These are phyloP conservation scores for Drosophila nasuta DNA, from an alignment of 1,140 invertebrate genomes.

Conservation along the genomic window DNA sequence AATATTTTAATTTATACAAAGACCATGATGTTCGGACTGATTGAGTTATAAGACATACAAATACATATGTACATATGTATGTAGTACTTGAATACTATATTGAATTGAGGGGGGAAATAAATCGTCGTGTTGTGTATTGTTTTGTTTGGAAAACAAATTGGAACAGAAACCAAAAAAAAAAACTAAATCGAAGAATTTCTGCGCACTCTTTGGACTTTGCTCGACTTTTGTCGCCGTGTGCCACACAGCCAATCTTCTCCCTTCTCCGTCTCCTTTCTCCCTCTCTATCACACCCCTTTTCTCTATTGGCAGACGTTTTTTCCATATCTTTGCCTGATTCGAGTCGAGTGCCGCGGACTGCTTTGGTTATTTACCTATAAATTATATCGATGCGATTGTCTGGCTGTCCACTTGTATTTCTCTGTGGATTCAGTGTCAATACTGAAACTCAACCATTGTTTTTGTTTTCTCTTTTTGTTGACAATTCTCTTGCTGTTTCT, in stretches of 20 bases:
- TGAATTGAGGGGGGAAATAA: not conserved
- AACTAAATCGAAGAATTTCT: conserved; percentile 27
- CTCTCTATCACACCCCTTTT: not conserved
- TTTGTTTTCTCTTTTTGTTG: not conserved
- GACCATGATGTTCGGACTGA: conserved; percentile 30
- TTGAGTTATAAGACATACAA: not conserved
- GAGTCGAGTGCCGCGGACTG: conserved; percentile 1
- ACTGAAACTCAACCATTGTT: conserved; percentile 35
- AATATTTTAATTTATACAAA: conserved; percentile 26
- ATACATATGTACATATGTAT: not conserved
- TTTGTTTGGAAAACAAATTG: conserved; percentile 39
- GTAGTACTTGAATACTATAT: too few relatives aligned
- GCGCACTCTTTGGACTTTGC: conserved; percentile 45
- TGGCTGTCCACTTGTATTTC: conserved; percentile 5
- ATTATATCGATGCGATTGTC: conserved; percentile 36
- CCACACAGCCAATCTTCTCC: not conserved
- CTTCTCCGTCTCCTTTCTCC: not conserved
- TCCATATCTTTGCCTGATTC: conserved; percentile 3
- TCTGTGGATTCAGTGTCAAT: conserved; percentile 50
- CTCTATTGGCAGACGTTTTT: not conserved
- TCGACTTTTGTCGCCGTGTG: conserved; percentile 13
- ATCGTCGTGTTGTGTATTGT: not conserved
- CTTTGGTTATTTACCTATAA: conserved; percentile 55
- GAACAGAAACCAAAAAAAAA: not conserved
- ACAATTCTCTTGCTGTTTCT: conserved; percentile 36